A percentile compares a stretch with the other conserved stretches of the same genome.
These are phyloP conservation scores for Prunella strophiata DNA, from an alignment of 2,797 vertebrate species.

Conservation along the genomic window DNA sequence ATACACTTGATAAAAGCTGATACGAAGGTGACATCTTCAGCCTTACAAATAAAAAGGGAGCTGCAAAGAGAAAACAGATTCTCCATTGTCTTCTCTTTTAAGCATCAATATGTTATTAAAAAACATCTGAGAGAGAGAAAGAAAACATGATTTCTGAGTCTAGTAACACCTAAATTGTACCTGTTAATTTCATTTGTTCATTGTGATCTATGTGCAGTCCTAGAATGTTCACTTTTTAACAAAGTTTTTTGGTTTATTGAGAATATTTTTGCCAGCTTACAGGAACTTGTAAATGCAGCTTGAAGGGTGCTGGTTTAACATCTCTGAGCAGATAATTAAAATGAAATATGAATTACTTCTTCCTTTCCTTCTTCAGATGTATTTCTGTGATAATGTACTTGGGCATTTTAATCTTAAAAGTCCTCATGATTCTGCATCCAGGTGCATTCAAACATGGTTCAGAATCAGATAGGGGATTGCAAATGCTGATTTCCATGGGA, in stretches of 20 bases:
- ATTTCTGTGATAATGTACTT: neutral
- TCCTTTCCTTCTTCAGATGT: neutral
- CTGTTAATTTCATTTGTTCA: neutral
- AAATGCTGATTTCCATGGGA: neutral
- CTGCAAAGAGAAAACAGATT: neutral
- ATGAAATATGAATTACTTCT: neutral
- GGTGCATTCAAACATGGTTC: neutral
- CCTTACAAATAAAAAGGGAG: neutral
- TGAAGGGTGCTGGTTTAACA: neutral
- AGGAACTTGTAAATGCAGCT: neutral
- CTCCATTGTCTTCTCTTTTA: neutral
- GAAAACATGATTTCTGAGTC: neutral
- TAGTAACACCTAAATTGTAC: neutral
- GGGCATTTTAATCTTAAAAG: neutral
- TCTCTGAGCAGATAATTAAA: neutral
- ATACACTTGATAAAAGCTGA: neutral
- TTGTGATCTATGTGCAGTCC: neutral
- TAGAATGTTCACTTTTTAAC: neutral
- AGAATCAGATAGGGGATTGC: neutral
- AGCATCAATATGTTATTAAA: neutral
- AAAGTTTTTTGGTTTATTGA: neutral
- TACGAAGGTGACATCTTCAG: neutral
- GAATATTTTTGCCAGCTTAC: neutral
- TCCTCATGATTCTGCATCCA: neutral
- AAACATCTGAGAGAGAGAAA: neutral